phyloP scores from a whole-genome alignment of 2,113 vertebrate species.

The Charina bottae region DNA sequence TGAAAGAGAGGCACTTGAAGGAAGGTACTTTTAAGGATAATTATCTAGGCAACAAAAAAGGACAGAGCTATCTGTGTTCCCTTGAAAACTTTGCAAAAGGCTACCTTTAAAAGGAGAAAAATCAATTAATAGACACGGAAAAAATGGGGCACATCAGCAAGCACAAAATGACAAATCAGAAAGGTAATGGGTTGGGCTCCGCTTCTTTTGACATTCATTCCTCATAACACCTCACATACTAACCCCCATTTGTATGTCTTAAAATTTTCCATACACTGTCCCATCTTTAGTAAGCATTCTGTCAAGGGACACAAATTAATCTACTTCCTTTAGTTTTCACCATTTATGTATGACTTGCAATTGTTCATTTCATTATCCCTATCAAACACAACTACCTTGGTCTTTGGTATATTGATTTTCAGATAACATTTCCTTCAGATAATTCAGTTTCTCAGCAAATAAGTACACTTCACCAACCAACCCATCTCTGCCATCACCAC shows the following conservation, averaged over 20 bases:
- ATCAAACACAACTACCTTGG: neutral
- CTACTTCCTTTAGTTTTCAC: neutral
- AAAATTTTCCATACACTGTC: neutral
- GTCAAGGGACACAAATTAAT: neutral
- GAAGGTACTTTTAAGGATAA: neutral
- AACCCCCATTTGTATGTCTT: neutral
- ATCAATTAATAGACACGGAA: neutral
- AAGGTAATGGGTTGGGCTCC: neutral
- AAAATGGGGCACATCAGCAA: neutral
- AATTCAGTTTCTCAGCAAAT: neutral
- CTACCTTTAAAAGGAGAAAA: neutral
- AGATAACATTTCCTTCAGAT: neutral
- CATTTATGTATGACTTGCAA: neutral
- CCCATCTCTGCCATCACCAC: neutral
- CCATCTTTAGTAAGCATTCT: neutral
- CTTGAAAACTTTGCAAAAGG: neutral
- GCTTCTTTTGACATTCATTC: neutral
- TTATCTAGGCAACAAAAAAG: neutral
- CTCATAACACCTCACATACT: neutral
- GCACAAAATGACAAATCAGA: neutral
- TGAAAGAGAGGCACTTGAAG: constrained; percentile 1
- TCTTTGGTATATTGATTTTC: neutral
- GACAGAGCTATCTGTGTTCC: constrained; percentile 1
- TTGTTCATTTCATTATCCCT: neutral
- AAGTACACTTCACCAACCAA: neutral